Conservation (phyloP, 1,140 invertebrate species). For the Drosophila nikananu region DNA sequence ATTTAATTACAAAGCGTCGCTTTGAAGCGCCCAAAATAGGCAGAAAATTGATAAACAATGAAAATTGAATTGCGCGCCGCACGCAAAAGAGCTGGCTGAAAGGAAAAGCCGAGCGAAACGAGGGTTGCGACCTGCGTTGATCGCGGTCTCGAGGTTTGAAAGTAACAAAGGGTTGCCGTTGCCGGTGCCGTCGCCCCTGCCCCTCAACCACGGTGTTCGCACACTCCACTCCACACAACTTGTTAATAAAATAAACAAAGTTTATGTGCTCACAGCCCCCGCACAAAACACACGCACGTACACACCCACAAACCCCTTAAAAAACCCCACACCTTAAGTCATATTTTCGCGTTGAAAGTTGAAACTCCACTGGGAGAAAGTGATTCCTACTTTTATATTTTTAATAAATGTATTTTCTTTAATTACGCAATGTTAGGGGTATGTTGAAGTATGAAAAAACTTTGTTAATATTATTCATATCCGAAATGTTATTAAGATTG, state of each 20-base stretch:
- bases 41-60: slow-evolving; percentile 85
- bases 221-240: slow-evolving; percentile 57
- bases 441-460: too few relatives aligned
- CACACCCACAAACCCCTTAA: slow-evolving; percentile 30
- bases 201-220: slow-evolving; percentile 8
- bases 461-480: neutral
- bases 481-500: neutral
- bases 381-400: neutral
- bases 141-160: slow-evolving; percentile 49
- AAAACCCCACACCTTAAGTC: slow-evolving; percentile 15
- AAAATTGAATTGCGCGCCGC: slow-evolving; percentile 74
- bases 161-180: slow-evolving; percentile 65
- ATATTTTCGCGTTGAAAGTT: slow-evolving; percentile 3
- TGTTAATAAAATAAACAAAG: slow-evolving; percentile 82
- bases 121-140: slow-evolving; percentile 56
- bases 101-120: slow-evolving; percentile 37
- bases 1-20: slow-evolving; percentile 78
- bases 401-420: neutral
- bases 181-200: slow-evolving; percentile 10
- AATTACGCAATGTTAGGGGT: neutral
- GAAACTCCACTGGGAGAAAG: slow-evolving; percentile 28
- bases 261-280: slow-evolving; percentile 59
- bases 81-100: slow-evolving; percentile 47
- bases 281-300: slow-evolving; percentile 37
- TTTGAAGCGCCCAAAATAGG: slow-evolving; percentile 80